Evolutionary conservation across 2,888 invertebrate genomes (phyloP).

Genomic region (Phania funesta): DNA sequence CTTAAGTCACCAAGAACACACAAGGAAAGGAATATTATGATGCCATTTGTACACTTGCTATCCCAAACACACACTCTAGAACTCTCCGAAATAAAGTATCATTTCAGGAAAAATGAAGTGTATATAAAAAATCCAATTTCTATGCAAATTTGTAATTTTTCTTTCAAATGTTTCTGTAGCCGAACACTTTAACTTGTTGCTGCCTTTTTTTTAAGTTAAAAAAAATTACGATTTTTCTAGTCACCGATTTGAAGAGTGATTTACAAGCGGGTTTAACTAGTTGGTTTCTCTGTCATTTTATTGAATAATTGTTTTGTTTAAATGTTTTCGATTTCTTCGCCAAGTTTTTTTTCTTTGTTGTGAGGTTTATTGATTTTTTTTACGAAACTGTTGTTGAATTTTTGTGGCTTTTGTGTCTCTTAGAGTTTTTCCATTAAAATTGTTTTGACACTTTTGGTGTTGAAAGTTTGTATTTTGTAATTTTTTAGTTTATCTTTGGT

Average conservation of each 20-base stretch:
- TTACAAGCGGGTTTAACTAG: neutral
- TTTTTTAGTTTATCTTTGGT: neutral
- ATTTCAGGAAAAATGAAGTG: neutral
- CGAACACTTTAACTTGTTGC: slow-evolving; percentile 47
- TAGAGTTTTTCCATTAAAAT: slow-evolving; percentile 32
- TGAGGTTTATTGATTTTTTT: slow-evolving; percentile 49
- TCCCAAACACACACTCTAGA: too few relatives aligned
- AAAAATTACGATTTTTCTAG: neutral
- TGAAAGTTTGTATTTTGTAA: slow-evolving; percentile 47
- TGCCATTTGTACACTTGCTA: too few relatives aligned
- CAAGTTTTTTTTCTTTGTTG: slow-evolving; percentile 14
- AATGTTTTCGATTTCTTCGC: slow-evolving; percentile 40
- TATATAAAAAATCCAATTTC: slow-evolving; percentile 50
- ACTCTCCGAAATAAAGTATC: neutral
- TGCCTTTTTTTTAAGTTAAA: slow-evolving; percentile 5
- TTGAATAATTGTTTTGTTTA: neutral
- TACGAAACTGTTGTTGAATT: slow-evolving; percentile 47
- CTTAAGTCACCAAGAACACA: too few relatives aligned
- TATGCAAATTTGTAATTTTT: slow-evolving; percentile 41
- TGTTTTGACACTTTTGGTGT: slow-evolving; percentile 63
- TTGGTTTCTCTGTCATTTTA: neutral
- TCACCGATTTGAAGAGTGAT: neutral
- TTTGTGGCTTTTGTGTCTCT: slow-evolving; percentile 32
- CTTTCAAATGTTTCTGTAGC: neutral
- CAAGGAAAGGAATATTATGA: too few relatives aligned